Percentiles rank a stretch among this genome's conserved stretches.
phyloP scores from a whole-genome alignment of 2,888 invertebrate genomes.

The Archips xylosteana region DNA sequence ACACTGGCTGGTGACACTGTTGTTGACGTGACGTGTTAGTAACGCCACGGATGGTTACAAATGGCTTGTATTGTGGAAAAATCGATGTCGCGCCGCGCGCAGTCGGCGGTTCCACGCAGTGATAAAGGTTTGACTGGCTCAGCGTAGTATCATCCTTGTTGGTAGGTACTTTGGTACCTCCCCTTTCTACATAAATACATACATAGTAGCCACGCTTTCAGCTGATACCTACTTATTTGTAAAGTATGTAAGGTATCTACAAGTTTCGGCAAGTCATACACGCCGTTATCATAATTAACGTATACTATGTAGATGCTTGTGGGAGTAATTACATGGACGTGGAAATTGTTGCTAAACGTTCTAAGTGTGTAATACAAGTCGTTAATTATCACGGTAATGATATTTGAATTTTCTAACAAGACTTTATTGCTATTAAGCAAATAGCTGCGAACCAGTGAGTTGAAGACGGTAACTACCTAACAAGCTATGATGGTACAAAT shows the following conservation, averaged over 20 bases:
- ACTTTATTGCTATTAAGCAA: background rate
- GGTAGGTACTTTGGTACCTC: slow-evolving; percentile 29
- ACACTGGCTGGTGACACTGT: slow-evolving; percentile 47
- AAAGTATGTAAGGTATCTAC: slow-evolving; percentile 14
- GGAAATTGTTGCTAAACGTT: slow-evolving; percentile 3
- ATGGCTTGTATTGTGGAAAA: slow-evolving; percentile 79
- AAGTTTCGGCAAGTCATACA: slow-evolving; percentile 27
- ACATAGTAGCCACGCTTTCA: slow-evolving; percentile 19
- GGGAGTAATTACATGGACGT: background rate
- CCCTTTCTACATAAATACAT: slow-evolving; percentile 13
- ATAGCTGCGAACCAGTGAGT: background rate
- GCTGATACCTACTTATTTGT: slow-evolving; percentile 31
- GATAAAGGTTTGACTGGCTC: slow-evolving; percentile 60
- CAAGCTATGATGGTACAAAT: background rate
- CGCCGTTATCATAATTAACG: slow-evolving; percentile 8
- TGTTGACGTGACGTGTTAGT: slow-evolving; percentile 72
- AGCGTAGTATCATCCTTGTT: slow-evolving; percentile 32
- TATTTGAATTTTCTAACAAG: background rate
- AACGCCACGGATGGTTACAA: slow-evolving; percentile 71
- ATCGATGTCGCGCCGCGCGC: slow-evolving; percentile 82
- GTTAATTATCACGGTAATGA: background rate
- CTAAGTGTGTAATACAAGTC: background rate
- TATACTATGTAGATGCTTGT: background rate
- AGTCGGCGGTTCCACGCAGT: slow-evolving; percentile 65
- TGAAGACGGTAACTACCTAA: no score